Evolutionary conservation across 1,140 invertebrate genomes (phyloP).

Genomic region (Micrasema longulum): DNA sequence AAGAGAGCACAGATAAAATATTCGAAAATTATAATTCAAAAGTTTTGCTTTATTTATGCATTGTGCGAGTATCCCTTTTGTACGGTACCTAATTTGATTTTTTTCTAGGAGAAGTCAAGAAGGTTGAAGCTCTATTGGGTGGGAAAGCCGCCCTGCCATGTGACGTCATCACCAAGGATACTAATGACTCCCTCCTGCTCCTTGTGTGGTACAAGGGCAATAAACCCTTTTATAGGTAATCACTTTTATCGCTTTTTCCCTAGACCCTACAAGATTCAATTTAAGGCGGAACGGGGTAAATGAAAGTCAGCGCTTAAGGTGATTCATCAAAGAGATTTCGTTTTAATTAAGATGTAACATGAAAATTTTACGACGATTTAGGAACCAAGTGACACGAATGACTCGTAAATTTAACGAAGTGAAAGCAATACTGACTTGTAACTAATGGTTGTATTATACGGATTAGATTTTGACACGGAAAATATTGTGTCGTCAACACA

Average conservation of each 20-base stretch:
- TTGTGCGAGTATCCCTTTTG: too few relatives aligned
- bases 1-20: too few relatives aligned
- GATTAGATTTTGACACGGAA: too few relatives aligned
- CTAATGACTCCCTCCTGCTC: constrained; percentile 75
- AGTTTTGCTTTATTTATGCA: too few relatives aligned
- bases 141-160: constrained; percentile 75
- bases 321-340: constrained; percentile 10
- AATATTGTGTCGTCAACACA: too few relatives aligned
- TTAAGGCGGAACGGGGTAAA: not conserved
- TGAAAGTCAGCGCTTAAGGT: not conserved
- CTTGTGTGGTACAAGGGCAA: constrained; percentile 80
- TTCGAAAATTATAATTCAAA: too few relatives aligned
- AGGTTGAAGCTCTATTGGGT: constrained; percentile 73
- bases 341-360: constrained; percentile 32
- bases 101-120: constrained; percentile 67
- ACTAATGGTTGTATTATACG: too few relatives aligned
- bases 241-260: constrained; percentile 5
- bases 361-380: not conserved
- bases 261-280: not conserved
- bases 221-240: constrained; percentile 68
- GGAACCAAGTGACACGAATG: not conserved
- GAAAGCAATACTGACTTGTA: not conserved
- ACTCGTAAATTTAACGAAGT: constrained; percentile 17
- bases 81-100: not conserved
- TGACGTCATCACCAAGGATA: constrained; percentile 69